Conservation (phyloP, 2,797 vertebrate genomes). For the Mormyrus hasselquistii region DNA sequence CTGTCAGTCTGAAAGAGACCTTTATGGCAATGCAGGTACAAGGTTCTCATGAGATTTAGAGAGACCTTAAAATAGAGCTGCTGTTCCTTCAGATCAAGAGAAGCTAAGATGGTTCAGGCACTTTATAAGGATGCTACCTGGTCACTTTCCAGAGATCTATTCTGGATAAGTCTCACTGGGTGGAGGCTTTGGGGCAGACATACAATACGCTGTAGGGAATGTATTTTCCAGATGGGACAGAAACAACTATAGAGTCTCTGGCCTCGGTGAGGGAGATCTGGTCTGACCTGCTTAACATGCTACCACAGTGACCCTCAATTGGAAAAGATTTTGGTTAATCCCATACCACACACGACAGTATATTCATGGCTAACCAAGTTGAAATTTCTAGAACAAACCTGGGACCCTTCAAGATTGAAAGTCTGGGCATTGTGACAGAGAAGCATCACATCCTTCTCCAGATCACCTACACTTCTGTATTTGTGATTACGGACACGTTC, state of each 20-base stretch:
- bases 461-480: slow-evolving; percentile 86
- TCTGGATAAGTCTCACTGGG: neutral
- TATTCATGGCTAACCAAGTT: neutral
- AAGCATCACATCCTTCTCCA: slow-evolving; percentile 95
- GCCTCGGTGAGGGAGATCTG: neutral
- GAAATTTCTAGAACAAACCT: slow-evolving; percentile 61
- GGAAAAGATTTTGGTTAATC: neutral
- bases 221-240: neutral
- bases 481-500: slow-evolving; percentile 92
- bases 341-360: neutral
- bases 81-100: neutral
- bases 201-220: neutral
- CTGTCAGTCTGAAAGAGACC: neutral
- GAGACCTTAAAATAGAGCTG: neutral
- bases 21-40: neutral
- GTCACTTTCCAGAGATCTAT: neutral
- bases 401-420: slow-evolving; percentile 91
- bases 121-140: neutral
- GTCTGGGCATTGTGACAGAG: slow-evolving; percentile 94
- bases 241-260: neutral
- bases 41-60: neutral
- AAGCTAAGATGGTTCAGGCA: neutral
- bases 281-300: neutral
- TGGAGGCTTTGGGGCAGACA: neutral
- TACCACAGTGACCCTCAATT: neutral